Base-by-base conservation (phyloP, 2,888 invertebrate genomes). In the Drosophila acutilabella region DNA sequence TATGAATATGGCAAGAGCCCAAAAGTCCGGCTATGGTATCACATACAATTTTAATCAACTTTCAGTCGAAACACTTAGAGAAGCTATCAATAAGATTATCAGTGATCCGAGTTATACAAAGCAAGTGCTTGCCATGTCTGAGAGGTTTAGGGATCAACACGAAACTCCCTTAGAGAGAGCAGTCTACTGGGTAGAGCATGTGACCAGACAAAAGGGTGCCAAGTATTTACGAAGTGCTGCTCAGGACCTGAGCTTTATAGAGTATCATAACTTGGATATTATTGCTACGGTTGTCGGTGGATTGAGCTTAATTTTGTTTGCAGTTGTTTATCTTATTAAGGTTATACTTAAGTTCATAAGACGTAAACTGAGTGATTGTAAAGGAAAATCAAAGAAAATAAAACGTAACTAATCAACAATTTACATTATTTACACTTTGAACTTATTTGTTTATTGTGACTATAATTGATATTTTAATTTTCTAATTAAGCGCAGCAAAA, bases 1-100 rank as follows among this genome's bases (percentile, higher is more conserved):
- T 51, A 74, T 93, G 41, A 94, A 94, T 70, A 93, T 93, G 89
- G 91, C 86, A 1, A 90, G 91, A n/a, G 93, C 93, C 1, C 92
- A 90, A 54, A 67, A 80, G 1, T 76, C 86, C 23, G 94, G 93
- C 2, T 92, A 90, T 77, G 93, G 92, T 92, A 4, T 71, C 65
- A 81, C 73, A 0, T 73, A 94, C 0, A 86, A 90, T 26, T 92
- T 90, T 38, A 58, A 80, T 0, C 77, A 87, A 1, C 59, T 93
- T 3, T 92, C 88, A 0, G 85, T 90, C 40, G 82, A 90, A 4
- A 81, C 68, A 3, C 78, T 93, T 0, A 36, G 42, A 0, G 65
- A 65, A 0, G 82, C 88, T 14, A 78, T 92, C 7, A 44, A 74
- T 2, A 71, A 80, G 26, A 90, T 91, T 5, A 41, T 88, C 0